Base-by-base conservation (phyloP, 2,113 vertebrate species). In the Steatornis caripensis region DNA sequence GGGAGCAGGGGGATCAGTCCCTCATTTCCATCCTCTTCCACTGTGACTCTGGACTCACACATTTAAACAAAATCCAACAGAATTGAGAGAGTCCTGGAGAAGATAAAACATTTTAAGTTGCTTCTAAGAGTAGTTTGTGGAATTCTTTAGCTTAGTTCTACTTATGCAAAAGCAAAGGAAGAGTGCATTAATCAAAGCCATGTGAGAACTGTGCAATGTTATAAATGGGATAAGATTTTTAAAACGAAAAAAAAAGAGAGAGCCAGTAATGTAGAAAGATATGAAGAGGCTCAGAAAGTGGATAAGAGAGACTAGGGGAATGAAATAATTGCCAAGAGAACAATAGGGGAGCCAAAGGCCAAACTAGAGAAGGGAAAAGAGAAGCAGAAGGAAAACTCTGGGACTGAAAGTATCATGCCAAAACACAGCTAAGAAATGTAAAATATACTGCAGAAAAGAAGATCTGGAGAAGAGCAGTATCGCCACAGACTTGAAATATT, bases 171-270 rank as follows among this genome's bases (percentile, higher is more conserved):
- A 89, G 23, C 48, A 76, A 65, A 60, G 41, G 15, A 92, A 81
- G 39, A 75, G 6, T 82, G 36, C 41, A 65, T 81, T 97, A 93
- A 97, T 96, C 69, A 95, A 97, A 97, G 15, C 76, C 95, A 87
- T 76, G 32, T 96, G 94, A 57, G 37, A 97, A 72, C 23, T 61
- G 13, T 57, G 53, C 22, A 90, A 70, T 7, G 41, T 75, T 79
- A 65, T 60, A 86, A 82, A 88, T 4, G 3, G 39, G 21, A 68
- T 24, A 89, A 71, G 32, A 83, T 76, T n/a, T n/a, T n/a, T 13
- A 27, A 78, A 84, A 61, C 66, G 51, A 74, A 48, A 39, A 8
- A 65, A 21, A n/a, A 12, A 80, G 26, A 70, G 41, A 19, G 17
- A 49, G 61, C 65, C 84, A 96, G 76, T 32, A 93, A 89, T 76